Evolutionary conservation across 2,888 invertebrate species (phyloP), one percentile per base, ranked within the genome.

Genomic region (Deilephila porcellus): DNA sequence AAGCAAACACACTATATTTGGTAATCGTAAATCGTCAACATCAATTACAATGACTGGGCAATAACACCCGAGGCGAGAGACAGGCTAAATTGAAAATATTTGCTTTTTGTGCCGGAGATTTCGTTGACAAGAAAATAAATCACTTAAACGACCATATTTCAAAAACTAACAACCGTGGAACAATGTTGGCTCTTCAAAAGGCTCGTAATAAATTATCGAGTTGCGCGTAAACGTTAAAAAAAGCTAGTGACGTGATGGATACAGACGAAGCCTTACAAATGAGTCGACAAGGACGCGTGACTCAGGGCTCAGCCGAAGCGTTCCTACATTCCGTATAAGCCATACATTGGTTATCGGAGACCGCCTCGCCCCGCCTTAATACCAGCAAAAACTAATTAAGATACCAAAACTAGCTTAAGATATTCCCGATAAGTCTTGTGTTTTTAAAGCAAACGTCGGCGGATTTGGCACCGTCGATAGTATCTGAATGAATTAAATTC

Each of bases 271-370:
- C 84, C 88, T 84, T 82, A 83, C 83, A 82, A 83, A 78, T 77
- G 78, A 77, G 75, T 73, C 76, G 78, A 79, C 91, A 86, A 91
- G 92, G 91, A 82, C 91, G 83, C 71, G 81, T 86, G 88, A 89
- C 80, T 87, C 87, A 86, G 83, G 78, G 84, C 86, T 86, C 79
- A 90, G 89, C 88, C 89, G 87, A 77, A 19, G 80, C 75, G 78
- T 77, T 77, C 74, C 80, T 77, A 82, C 85, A 88, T 86, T 87
- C 88, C 88, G 75, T 84, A 83, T 81, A 83, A 63, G 83, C 81
- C 80, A 82, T 45, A 25, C 34, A 53, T 32, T 29, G 34, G 45
- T 45, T 37, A 71, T 60, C 59, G 60, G 34, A 29, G 71, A 19
- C 71, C 60, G 34, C 25, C 45, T 17, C 60, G 60, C 37, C 20